Percentiles rank a stretch among this genome's conserved stretches.
Evolutionary conservation across 2,888 invertebrate species (phyloP).

Genomic region (Pheosia tremula): DNA sequence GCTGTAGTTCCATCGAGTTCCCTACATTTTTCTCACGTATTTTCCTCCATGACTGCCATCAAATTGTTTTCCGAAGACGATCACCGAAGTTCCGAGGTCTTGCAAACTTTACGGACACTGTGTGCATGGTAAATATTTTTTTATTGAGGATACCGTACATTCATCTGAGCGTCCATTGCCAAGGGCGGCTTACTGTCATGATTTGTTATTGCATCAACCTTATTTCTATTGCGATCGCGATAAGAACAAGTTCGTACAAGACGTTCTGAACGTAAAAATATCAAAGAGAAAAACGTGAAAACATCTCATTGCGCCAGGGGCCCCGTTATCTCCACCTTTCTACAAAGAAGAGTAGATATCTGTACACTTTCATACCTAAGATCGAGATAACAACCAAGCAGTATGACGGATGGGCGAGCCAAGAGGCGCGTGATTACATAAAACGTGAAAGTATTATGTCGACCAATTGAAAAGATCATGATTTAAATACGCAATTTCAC

Average conservation of each 20-base stretch:
- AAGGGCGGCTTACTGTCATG: conserved; percentile 27
- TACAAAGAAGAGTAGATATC: conserved; percentile 61
- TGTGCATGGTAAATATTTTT: conserved; percentile 51
- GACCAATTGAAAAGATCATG: conserved; percentile 65
- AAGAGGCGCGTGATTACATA: conserved; percentile 71
- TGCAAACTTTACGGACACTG: conserved; percentile 40
- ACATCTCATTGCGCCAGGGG: conserved; percentile 30
- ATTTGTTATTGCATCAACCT: conserved; percentile 20
- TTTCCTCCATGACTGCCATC: conserved; percentile 27
- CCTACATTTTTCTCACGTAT: conserved; percentile 35
- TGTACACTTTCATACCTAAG: conserved; percentile 66
- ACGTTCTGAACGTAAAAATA: conserved; percentile 29
- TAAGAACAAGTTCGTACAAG: conserved; percentile 23
- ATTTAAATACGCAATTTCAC: conserved; percentile 52
- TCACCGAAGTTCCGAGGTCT: conserved; percentile 40
- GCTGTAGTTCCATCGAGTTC: conserved; percentile 17
- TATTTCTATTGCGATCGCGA: conserved; percentile 27
- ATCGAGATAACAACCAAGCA: conserved; percentile 67
- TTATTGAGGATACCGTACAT: conserved; percentile 55
- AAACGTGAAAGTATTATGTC: conserved; percentile 74
- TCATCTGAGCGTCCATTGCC: conserved; percentile 48
- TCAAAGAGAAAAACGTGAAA: conserved; percentile 38
- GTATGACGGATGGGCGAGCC: conserved; percentile 71
- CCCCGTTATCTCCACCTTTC: conserved; percentile 53
- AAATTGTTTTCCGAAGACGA: conserved; percentile 36